phyloP scores from a whole-genome alignment of 2,797 vertebrate genomes.

The Percopsis omiscomaycus region DNA sequence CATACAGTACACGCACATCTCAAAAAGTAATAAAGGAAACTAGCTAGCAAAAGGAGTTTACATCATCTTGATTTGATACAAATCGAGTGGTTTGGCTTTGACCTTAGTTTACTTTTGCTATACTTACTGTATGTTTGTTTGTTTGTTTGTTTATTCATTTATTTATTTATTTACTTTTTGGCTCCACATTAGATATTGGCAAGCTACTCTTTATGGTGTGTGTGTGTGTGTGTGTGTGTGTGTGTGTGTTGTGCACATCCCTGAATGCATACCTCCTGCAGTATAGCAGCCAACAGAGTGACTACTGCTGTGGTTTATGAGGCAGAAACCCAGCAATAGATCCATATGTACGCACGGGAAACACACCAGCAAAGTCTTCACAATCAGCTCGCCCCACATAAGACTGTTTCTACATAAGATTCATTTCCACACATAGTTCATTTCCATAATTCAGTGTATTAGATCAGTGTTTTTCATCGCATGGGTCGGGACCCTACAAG shows the following conservation, averaged over 20 bases:
- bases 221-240: constrained; percentile 15
- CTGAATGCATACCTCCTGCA: constrained; percentile 3
- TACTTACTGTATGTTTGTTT: too few relatives aligned
- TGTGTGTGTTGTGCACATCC: constrained; percentile 6
- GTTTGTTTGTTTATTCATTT: too few relatives aligned
- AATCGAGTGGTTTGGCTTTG: constrained; percentile 13
- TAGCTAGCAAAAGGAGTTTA: background rate
- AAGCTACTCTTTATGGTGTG: too few relatives aligned
- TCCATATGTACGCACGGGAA: constrained; percentile 23
- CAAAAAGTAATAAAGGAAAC: background rate
- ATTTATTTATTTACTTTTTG: too few relatives aligned
- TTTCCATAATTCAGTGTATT: too few relatives aligned
- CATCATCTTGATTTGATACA: background rate
- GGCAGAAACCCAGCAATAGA: constrained; percentile 17
- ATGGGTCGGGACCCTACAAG: too few relatives aligned
- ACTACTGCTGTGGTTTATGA: constrained; percentile 37
- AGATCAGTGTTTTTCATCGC: too few relatives aligned
- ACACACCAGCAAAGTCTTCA: constrained; percentile 12
- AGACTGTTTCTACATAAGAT: background rate
- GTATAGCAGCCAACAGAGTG: constrained; percentile 20
- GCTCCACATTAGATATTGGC: background rate
- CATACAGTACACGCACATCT: background rate
- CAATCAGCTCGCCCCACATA: too few relatives aligned
- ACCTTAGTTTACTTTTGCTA: background rate
- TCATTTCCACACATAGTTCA: too few relatives aligned